These are phyloP conservation scores for Parnassius smintheus DNA, from an alignment of 2,888 invertebrate species.

Conservation along the genomic window DNA sequence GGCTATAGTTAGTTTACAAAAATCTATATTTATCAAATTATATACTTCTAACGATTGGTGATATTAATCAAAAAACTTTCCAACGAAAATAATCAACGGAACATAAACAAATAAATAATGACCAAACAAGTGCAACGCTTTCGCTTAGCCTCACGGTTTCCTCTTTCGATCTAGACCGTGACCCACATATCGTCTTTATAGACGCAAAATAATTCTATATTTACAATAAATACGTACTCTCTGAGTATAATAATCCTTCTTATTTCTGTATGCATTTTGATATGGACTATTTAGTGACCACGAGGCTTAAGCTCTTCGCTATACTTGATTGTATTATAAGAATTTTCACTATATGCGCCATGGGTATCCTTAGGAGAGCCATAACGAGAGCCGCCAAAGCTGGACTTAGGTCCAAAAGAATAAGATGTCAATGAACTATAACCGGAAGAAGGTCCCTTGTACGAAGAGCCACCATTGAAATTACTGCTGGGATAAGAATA, in stretches of 20 bases:
- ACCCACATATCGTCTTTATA: slow-evolving; percentile 33
- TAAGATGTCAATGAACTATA: slow-evolving; percentile 57
- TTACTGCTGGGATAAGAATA: slow-evolving; percentile 50
- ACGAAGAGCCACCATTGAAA: slow-evolving; percentile 59
- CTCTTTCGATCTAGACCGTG: slow-evolving; percentile 36
- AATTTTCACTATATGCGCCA: slow-evolving; percentile 66
- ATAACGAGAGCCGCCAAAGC: slow-evolving; percentile 57
- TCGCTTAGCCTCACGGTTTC: slow-evolving; percentile 42
- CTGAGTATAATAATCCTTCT: slow-evolving; percentile 4
- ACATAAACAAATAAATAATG: slow-evolving; percentile 58
- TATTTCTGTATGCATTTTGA: neutral
- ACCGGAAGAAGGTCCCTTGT: slow-evolving; percentile 52
- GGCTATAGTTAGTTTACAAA: neutral
- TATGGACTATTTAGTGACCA: slow-evolving; percentile 43
- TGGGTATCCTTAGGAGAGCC: slow-evolving; percentile 58
- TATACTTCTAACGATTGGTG: neutral
- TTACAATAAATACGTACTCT: slow-evolving; percentile 44
- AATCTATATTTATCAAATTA: neutral
- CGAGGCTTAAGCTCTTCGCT: slow-evolving; percentile 72
- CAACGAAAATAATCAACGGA: slow-evolving; percentile 51
- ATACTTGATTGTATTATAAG: slow-evolving; percentile 77
- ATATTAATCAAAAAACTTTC: slow-evolving; percentile 5
- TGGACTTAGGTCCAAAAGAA: slow-evolving; percentile 62
- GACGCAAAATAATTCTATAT: slow-evolving; percentile 46
- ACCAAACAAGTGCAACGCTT: slow-evolving; percentile 41